These are phyloP conservation scores for Marmota flaviventris DNA, from an alignment of 2,113 vertebrate species.

Conservation along the genomic window DNA sequence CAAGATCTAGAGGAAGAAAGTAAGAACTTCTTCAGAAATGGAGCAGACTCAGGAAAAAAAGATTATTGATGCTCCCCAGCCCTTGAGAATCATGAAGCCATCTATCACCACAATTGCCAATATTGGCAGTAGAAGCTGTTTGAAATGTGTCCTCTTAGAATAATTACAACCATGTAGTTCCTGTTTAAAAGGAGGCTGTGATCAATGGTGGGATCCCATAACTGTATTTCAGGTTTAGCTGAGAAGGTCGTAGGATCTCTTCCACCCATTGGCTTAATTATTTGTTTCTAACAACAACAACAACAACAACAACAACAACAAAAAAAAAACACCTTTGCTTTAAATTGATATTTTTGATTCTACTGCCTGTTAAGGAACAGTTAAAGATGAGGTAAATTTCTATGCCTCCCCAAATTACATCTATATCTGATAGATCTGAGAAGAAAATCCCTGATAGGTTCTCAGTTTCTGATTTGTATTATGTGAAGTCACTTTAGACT, in stretches of 20 bases:
- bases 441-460: background rate
- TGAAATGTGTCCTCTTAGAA: background rate
- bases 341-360: background rate
- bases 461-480: background rate
- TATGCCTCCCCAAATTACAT: background rate
- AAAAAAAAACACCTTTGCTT: background rate
- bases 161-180: slow-evolving; percentile 25
- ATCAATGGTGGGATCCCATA: background rate
- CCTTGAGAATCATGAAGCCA: background rate
- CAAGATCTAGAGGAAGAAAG: slow-evolving; percentile 22
- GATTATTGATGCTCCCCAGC: background rate
- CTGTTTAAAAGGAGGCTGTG: background rate
- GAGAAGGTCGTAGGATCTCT: background rate
- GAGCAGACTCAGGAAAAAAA: background rate
- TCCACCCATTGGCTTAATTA: slow-evolving; percentile 32
- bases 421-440: background rate
- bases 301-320: background rate
- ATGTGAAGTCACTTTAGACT: background rate
- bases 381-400: background rate
- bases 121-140: slow-evolving; percentile 13
- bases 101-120: slow-evolving; percentile 13
- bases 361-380: background rate
- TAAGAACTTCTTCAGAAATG: background rate
- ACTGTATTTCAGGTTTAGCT: slow-evolving; percentile 30
- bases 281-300: background rate